These are phyloP conservation scores for Microplitis mediator DNA, from an alignment of 1,140 invertebrate genomes.

Conservation along the genomic window DNA sequence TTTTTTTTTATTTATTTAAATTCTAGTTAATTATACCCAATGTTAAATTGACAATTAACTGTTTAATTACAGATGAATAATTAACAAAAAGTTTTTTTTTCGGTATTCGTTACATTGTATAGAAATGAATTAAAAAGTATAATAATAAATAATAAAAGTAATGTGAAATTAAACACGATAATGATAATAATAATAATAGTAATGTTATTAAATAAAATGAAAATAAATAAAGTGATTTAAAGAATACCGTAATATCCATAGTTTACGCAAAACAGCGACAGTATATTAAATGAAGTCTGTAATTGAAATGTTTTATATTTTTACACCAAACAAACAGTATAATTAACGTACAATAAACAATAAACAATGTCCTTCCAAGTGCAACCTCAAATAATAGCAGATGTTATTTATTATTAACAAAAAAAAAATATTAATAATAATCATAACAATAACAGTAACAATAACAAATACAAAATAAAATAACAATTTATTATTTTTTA, in stretches of 20 bases:
- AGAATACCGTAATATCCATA: conserved; percentile 41
- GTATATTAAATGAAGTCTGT: conserved; percentile 44
- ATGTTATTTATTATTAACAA: conserved; percentile 41
- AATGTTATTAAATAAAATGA: conserved; percentile 16
- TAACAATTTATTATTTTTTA: conserved; percentile 48
- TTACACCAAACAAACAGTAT: conserved; percentile 50
- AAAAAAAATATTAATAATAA: no score
- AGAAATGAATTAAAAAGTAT: not conserved
- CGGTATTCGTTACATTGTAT: no score
- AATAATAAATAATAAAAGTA: not conserved
- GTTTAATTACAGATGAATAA: no score
- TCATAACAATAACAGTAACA: no score
- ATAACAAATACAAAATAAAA: conserved; percentile 15
- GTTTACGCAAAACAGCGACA: conserved; percentile 40
- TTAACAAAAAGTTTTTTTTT: no score
- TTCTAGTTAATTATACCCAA: no score
- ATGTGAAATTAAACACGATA: not conserved
- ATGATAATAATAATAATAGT: conserved; percentile 15
- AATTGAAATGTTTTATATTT: conserved; percentile 60
- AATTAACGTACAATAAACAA: conserved; percentile 41
- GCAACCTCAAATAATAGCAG: conserved; percentile 56
- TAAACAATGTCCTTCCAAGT: conserved; percentile 58
- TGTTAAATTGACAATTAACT: no score
- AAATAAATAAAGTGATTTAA: conserved; percentile 31
- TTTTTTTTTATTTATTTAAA: no score